Base-by-base conservation (phyloP, 2,888 invertebrate species). In the Epinotia demarniana region DNA sequence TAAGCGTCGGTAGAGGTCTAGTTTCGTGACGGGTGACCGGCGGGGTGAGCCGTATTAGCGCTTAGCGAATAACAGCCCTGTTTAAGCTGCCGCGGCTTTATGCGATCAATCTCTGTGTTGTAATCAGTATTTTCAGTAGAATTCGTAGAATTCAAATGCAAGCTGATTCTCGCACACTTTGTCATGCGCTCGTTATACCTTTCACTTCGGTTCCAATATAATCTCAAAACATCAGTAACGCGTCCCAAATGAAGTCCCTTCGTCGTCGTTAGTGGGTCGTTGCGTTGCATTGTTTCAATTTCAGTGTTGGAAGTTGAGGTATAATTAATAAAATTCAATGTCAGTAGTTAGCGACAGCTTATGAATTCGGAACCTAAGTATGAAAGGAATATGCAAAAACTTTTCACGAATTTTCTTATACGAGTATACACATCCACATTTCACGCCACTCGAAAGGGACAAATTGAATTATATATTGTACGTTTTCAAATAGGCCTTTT, bases 401-500 rank as follows among this genome's bases (percentile, higher is more conserved):
- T 62, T 57, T 63, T 46, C 53, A 27, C 73, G 18, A 43, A 27
- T 19, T 43, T 61, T 46, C 18, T 18, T 57, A 19, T 57, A 57
- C 23, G 23, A 2, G 23, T 27, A 27, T 27, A 27, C 23, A 3
- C 43, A 33, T 23, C 39, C 57, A 57, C 55, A 33, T 62, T 73
- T 55, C 39, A 33, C 57, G 46, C 33, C 46, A 19, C 55, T 62
- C 68, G 43, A 46, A 73, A 69, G 68, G 73, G 46, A 46, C 33
- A 63, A 74, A 74, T 74, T 63, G 27, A 69, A 74, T 74, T 63
- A 62, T 23, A 73, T 57, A 62, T 63, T 46, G 57, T 61, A 67
- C 67, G 23, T 66, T 49, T 72, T 53, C 66, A 66, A 66, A 60
- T 53, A 73, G 53, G 60, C 27, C 58, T 49, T 72, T 66, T 72